Evolutionary conservation across 2,888 invertebrate genomes (phyloP), one percentile per base, ranked within the genome.

Genomic region (Leptopilina drosophilae): DNA sequence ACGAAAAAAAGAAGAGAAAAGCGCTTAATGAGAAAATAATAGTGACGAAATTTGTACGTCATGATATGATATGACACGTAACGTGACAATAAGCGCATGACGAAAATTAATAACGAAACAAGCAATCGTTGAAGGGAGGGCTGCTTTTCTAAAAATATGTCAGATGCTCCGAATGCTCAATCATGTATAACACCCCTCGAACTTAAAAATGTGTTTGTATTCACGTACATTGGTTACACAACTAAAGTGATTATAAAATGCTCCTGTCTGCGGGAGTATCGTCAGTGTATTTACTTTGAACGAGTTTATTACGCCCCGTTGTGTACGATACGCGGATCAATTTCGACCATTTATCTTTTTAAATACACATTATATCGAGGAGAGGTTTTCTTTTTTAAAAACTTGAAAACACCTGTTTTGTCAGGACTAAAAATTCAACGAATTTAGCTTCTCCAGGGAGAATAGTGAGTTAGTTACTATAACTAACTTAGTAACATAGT

Each of bases 91-190:
- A 15, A 59, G 59, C 59, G 14, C 15, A 62, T 62, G 62, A 62
- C 62, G 62, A 62, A 56, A 67, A 33, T 73, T 56, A 73, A 33
- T 73, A 73, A 73, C 73, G 73, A 53, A 40, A 73, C 73, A 33
- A n/a, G n/a, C 56, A 33, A 73, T 73, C 56, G 56, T n/a, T 56
- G 56, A 26, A 20, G 20, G 53, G 26, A 73, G 56, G 56, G 53
- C 33, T 33, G 73, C 33, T 76, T 84, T 82, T 87, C 88, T 88
- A 88, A 88, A 88, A 88, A 88, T 87, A 49, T 84, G 82, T 84
- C 76, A 80, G 82, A 80, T 87, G 89, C 87, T 90, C 88, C 83
- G 88, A 88, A 90, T 89, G 88, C 85, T 85, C 88, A 87, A 81
- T 86, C 89, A 89, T 88, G 87, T 86, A 87, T 89, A 85, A 87